Base-by-base conservation (phyloP, 2,113 vertebrate species). In the Catharus minimus region DNA sequence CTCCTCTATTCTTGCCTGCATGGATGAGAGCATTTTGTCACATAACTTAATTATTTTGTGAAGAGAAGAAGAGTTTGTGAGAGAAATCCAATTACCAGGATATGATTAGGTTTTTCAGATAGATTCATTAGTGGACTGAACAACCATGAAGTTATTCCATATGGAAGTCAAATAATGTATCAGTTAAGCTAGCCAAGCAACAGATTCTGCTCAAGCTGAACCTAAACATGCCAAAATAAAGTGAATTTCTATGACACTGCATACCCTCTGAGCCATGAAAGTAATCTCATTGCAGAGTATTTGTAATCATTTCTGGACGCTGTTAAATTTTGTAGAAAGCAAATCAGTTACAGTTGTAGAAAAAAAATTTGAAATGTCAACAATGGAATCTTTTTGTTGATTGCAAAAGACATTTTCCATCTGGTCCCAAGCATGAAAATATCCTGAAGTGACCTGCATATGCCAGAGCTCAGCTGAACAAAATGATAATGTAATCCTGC, bases 291-390 rank as follows among this genome's bases (percentile, higher is more conserved):
- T 92, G 72, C 75, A 82, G 94, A 92, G 81, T 82, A 85, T 95
- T 94, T 90, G 93, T 95, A 93, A 96, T 93, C 44, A 92, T 90
- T 96, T 91, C 82, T 89, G 89, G 92, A 82, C 41, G 49, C 90
- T 77, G 78, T 82, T 96, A 90, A 94, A 95, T 89, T 94, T 85
- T 91, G 87, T 82, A 87, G 92, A 97, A 92, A 93, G 82, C 43
- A 92, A 96, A 91, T 96, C 91, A 95, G 89, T 95, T 94, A 94
- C 90, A 96, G 92, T 91, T 92, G 78, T 92, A 94, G 76, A 75
- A 64, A 95, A 94, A 39, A 95, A 91, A 84, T 67, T 33, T 72
- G 53, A 90, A 91, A 72, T 92, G 71, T 95, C 94, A 96, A 94
- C 85, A 94, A 91, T 39, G 60, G 60, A 86, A 80, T 93, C 41